phyloP scores from a whole-genome alignment of 2,113 vertebrate species.

The Hiodon tergisus region DNA sequence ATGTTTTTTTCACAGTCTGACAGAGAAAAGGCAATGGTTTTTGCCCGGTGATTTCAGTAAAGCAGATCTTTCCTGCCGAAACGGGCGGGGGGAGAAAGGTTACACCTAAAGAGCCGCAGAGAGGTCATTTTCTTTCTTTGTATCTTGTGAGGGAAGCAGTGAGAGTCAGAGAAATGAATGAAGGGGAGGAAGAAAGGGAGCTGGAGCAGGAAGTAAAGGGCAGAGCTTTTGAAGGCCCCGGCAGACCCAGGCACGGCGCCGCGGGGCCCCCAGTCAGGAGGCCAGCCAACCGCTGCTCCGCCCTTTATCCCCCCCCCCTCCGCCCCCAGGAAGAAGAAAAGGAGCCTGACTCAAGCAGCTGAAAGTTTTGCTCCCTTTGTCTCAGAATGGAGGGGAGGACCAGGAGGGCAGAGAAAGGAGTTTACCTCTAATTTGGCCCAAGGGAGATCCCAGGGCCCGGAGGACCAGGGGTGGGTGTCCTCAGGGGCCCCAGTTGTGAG shows the following conservation, averaged over 20 bases:
- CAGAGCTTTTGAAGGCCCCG: constrained; percentile 66
- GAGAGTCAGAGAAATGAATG: constrained; percentile 45
- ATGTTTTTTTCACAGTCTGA: not conserved
- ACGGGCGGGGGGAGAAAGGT: not conserved
- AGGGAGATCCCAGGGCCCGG: constrained; percentile 47
- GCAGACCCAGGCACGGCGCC: constrained; percentile 34
- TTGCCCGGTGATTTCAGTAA: not conserved
- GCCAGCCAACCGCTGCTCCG: constrained; percentile 46
- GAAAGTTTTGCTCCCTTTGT: constrained; percentile 52
- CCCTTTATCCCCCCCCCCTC: constrained; percentile 37
- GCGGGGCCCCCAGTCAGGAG: constrained; percentile 43
- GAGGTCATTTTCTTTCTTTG: constrained; percentile 29
- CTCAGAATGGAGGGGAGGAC: constrained; percentile 13
- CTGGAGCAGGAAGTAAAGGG: constrained; percentile 42
- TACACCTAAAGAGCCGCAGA: constrained; percentile 6
- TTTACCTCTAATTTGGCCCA: constrained; percentile 69
- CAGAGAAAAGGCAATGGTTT: not conserved
- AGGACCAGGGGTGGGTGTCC: constrained; percentile 36
- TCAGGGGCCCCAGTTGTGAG: constrained; percentile 39
- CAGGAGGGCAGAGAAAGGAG: constrained; percentile 24
- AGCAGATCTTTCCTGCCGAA: constrained; percentile 5
- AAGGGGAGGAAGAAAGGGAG: constrained; percentile 29
- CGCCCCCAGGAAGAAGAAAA: constrained; percentile 32
- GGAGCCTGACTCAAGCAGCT: constrained; percentile 41
- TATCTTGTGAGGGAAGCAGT: constrained; percentile 35